phyloP scores from a whole-genome alignment of 1,140 invertebrate genomes.

The Leptopilina clavipes region DNA sequence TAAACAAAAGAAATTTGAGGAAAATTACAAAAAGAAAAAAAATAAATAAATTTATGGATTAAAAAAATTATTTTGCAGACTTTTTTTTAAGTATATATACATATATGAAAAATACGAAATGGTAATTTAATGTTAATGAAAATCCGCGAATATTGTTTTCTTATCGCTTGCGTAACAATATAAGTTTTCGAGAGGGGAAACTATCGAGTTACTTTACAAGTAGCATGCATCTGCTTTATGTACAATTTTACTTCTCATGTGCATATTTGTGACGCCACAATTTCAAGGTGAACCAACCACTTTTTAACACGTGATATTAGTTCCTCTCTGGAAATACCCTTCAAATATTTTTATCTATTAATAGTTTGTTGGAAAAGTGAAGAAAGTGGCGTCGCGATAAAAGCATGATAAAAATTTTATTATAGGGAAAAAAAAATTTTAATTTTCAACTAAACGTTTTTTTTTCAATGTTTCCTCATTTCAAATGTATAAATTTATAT shows the following conservation, averaged over 20 bases:
- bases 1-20: background rate
- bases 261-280: constrained; percentile 18
- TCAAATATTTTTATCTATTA: background rate
- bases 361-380: background rate
- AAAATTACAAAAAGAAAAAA: background rate
- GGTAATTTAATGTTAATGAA: background rate
- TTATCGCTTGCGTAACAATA: constrained; percentile 4
- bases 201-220: constrained; percentile 19
- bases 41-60: too few relatives aligned
- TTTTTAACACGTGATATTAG: constrained; percentile 2
- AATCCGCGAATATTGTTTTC: background rate
- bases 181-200: background rate
- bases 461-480: background rate
- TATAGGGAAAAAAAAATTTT: too few relatives aligned
- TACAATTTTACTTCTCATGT: constrained; percentile 16
- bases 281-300: constrained; percentile 2
- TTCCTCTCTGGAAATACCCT: constrained; percentile 7
- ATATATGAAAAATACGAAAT: background rate
- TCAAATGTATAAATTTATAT: background rate
- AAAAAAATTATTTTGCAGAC: too few relatives aligned
- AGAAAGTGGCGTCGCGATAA: background rate
- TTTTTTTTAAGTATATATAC: background rate
- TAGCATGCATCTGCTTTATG: constrained; percentile 19
- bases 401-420: background rate
- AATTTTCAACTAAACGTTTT: background rate